phyloP scores from a whole-genome alignment of 1,140 invertebrate species.

The Apocrypta bakeri region DNA sequence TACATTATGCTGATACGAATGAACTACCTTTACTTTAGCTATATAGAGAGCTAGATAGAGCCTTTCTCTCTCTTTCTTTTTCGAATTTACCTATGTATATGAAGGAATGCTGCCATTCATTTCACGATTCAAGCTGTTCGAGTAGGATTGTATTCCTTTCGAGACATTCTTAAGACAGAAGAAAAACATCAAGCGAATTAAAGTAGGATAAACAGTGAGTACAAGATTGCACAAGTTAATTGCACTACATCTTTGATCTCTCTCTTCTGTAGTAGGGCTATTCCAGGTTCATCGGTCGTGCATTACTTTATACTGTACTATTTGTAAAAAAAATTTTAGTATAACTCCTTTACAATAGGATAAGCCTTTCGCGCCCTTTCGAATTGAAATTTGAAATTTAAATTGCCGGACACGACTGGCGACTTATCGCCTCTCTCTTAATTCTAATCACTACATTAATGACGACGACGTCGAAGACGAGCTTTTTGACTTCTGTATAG shows the following conservation, averaged over 20 bases:
- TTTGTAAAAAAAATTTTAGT: no score
- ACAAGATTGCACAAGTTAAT: no score
- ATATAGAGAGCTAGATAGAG: no score
- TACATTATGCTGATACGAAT: slow-evolving; percentile 71
- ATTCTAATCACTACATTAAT: background rate
- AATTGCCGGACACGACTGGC: background rate
- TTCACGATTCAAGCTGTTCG: slow-evolving; percentile 34
- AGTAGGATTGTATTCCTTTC: background rate
- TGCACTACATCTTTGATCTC: no score
- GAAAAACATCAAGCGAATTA: slow-evolving; percentile 10
- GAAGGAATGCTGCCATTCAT: slow-evolving; percentile 25
- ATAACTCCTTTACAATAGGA: no score
- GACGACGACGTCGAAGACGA: background rate
- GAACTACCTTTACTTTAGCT: slow-evolving; percentile 58
- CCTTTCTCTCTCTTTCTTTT: slow-evolving; percentile 14
- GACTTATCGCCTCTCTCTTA: background rate
- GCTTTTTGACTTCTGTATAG: background rate
- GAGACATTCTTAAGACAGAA: background rate
- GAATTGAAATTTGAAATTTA: slow-evolving; percentile 42
- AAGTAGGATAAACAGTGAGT: background rate
- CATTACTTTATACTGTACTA: no score
- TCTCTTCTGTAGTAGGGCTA: no score
- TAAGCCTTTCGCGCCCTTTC: slow-evolving; percentile 27
- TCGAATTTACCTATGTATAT: background rate
- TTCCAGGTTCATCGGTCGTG: no score